Evolutionary conservation across 1,140 invertebrate genomes (phyloP), one percentile per base, ranked within the genome.

Genomic region (Venustaconcha ellipsiformis): DNA sequence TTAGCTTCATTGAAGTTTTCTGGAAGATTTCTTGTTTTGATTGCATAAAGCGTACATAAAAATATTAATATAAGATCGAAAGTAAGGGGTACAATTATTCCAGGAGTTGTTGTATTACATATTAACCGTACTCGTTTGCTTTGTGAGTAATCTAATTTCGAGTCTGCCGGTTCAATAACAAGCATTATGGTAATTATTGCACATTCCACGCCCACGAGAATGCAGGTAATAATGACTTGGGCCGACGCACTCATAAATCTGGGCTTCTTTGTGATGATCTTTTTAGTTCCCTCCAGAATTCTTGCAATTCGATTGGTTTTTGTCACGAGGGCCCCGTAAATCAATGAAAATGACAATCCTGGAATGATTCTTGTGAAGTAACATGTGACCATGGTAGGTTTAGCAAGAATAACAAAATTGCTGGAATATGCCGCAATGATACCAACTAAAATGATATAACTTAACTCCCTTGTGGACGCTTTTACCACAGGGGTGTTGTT

Each of bases 281-380:
- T 90, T 86, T 95, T 96, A 66, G 94, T 94, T 1, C 94, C 94
- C 15, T 95, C 94, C 57, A 96, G 91, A 80, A 96, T 96, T 20
- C 95, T 88, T 0, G 95, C 94, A 58, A 96, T 96, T 67, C 95
- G 91, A 89, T 96, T 96, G 0, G 95, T 96, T 91, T 96, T 96
- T 5, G 95, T 96, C 5, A 96, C 91, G 17, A 96, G 88, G 11
- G 95, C 93, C 0, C 94, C 94, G 87, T 96, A 96, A 77, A 96
- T 95, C 89, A 96, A 94, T 0, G 94, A 93, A 83, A 96, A 96
- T 60, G 94, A 94, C 60, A 96, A 91, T 6, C 94, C 94, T 0
- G 94, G 94, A 76, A 95, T 88, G 58, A 94, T 91, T 60, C 94
- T 90, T 37, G 92, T 92, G 14, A 95, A 80, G 18, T 93, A 92